Evolutionary conservation across 1,140 invertebrate species (phyloP).

Genomic region (Lanistes nyassanus): DNA sequence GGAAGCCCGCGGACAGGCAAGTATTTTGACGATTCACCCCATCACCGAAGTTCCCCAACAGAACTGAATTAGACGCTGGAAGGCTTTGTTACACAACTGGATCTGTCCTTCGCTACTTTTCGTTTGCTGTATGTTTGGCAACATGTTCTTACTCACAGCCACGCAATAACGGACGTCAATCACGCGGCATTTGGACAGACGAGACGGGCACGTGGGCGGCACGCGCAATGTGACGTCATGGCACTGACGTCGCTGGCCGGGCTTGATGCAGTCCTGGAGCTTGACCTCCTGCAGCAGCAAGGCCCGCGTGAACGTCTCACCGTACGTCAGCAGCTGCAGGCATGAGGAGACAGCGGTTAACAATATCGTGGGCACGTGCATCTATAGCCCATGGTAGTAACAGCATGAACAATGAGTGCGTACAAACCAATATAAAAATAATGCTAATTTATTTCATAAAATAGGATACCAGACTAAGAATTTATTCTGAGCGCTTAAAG

Average conservation of each 20-base stretch:
- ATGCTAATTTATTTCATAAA: no score
- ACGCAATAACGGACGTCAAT: constrained; percentile 61
- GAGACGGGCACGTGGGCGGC: constrained; percentile 58
- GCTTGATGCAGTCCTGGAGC: constrained; percentile 52
- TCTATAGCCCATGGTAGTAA: no score
- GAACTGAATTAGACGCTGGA: background rate
- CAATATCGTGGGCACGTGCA: no score
- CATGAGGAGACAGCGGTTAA: background rate
- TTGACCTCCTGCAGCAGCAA: constrained; percentile 51
- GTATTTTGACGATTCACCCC: no score
- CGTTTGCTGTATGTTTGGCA: background rate
- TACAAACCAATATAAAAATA: no score
- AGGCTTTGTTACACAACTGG: background rate
- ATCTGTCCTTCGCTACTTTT: background rate
- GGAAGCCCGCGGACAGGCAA: no score
- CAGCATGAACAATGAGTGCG: no score
- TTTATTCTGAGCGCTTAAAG: no score
- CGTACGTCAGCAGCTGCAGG: constrained; percentile 54
- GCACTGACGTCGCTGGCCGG: constrained; percentile 57
- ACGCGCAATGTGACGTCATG: constrained; percentile 49
- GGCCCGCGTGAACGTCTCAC: constrained; percentile 51
- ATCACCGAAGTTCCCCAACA: no score
- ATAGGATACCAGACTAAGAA: no score
- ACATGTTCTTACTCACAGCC: constrained; percentile 51
- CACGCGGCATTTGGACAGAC: constrained; percentile 57